Evolutionary conservation across 1,140 invertebrate species (phyloP), one percentile per base, ranked within the genome.

Genomic region (Microvelia longipes): DNA sequence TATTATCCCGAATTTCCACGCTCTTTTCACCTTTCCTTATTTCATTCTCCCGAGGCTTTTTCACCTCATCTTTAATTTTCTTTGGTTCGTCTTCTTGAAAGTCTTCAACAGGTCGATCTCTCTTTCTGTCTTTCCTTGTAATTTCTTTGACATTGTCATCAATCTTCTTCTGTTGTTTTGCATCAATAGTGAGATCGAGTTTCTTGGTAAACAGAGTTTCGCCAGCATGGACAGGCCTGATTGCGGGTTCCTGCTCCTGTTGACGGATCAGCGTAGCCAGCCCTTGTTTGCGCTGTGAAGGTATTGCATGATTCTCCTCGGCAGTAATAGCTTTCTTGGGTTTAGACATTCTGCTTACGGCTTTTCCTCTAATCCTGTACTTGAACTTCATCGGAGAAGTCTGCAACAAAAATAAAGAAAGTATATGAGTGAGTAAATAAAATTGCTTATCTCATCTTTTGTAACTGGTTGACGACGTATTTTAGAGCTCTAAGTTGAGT

Each of bases 341-440:
- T 26, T 64, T 64, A 2, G 5, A 5, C 24, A 24, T 5, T 24
- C 15, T 2, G 25, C 62, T 26, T 2, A 64, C 62, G 5, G 2
- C 24, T 13, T 26, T 5, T 11, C 25, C 25, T 64, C 62, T 5
- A 24, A 64, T 78, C 50, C 78, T 77, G 71, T 82, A 83, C 70
- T 76, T 76, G 71, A 83, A 79, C 29, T 78, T 76, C 81, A 83
- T 82, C 0, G 81, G 82, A 61, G 77, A 74, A 29, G 76, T 77
- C 81, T 83, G 74, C 50, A 76, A 76, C 67, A 71, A 74, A 29
- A n/a, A n/a, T n/a, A n/a, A n/a, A n/a, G n/a, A n/a, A n/a, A n/a
- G n/a, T n/a, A n/a, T n/a, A n/a, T n/a, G n/a, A n/a, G n/a, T n/a
- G n/a, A n/a, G n/a, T n/a, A n/a, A n/a, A n/a, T n/a, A n/a, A n/a